Conservation (phyloP, 2,888 invertebrate species). For the Protodeltote pygarga region DNA sequence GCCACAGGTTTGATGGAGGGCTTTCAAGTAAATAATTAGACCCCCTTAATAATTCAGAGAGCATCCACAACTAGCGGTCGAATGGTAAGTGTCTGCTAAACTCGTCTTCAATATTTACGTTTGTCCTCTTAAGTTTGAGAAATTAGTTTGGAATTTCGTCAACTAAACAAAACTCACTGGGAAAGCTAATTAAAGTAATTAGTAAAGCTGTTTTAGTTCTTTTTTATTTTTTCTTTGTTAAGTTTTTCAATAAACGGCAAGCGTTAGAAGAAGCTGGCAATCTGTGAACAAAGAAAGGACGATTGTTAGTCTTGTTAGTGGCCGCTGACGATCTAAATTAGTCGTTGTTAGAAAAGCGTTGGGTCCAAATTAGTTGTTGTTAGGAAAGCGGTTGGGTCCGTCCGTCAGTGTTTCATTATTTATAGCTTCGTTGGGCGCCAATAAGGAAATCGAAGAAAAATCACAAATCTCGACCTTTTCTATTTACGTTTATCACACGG, state of each 20-base stretch:
- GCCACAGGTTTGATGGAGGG: constrained; percentile 32
- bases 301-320: constrained; percentile 79
- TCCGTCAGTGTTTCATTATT: constrained; percentile 32
- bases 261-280: constrained; percentile 64
- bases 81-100: constrained; percentile 45
- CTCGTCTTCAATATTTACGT: constrained; percentile 37
- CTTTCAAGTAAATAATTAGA: constrained; percentile 42
- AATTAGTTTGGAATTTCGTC: constrained; percentile 46
- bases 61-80: constrained; percentile 46
- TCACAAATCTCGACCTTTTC: constrained; percentile 34
- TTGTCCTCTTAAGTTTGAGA: constrained; percentile 33
- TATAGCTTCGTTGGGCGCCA: constrained; percentile 19
- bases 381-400: constrained; percentile 41
- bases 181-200: constrained; percentile 36
- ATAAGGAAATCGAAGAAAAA: constrained; percentile 40
- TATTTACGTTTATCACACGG: constrained; percentile 36
- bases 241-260: constrained; percentile 60
- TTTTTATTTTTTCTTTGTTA: constrained; percentile 54
- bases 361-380: constrained; percentile 61
- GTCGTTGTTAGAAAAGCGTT: constrained; percentile 58
- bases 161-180: constrained; percentile 36
- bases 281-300: constrained; percentile 82
- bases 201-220: constrained; percentile 40
- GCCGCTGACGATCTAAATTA: constrained; percentile 57
- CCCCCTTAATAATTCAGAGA: constrained; percentile 54